Evolutionary conservation across 2,797 vertebrate species (phyloP).

Genomic region (Parotocinclus haroldoi): DNA sequence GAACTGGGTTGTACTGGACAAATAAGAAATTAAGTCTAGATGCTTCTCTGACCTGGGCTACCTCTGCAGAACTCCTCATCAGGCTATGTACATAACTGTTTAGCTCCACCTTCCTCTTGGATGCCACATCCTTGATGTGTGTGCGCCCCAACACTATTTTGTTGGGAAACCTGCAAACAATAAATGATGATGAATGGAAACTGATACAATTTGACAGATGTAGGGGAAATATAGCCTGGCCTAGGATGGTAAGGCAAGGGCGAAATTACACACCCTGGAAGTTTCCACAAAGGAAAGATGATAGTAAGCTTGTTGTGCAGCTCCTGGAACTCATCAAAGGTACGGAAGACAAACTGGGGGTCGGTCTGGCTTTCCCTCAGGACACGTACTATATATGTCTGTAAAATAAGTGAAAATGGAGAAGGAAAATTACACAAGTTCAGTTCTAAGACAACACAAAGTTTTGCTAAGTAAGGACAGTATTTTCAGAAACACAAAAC

Average conservation of each 20-base stretch:
- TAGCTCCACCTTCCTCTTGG: slow-evolving; percentile 93
- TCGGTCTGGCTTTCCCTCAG: slow-evolving; percentile 86
- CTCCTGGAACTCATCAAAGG: slow-evolving; percentile 98
- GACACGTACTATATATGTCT: slow-evolving; percentile 93
- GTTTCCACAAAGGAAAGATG: slow-evolving; percentile 94
- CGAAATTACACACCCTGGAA: slow-evolving; percentile 79
- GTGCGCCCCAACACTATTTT: slow-evolving; percentile 96
- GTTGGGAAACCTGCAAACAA: slow-evolving; percentile 82
- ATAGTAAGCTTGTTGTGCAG: slow-evolving; percentile 95
- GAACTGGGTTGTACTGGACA: too few relatives aligned
- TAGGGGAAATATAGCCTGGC: neutral
- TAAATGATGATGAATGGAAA: neutral
- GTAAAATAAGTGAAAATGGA: slow-evolving; percentile 39
- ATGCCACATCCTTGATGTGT: slow-evolving; percentile 95
- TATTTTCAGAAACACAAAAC: too few relatives aligned
- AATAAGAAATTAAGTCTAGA: too few relatives aligned
- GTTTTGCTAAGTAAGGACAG: too few relatives aligned
- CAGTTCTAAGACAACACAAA: neutral
- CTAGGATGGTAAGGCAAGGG: neutral
- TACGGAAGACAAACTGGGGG: slow-evolving; percentile 90
- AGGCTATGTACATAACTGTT: slow-evolving; percentile 93
- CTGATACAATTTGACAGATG: neutral
- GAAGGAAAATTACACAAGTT: neutral
- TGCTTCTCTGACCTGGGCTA: slow-evolving; percentile 78
- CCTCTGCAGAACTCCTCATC: slow-evolving; percentile 88